Conservation (phyloP, 2,113 vertebrate species). For the Emydura subglobosa region DNA sequence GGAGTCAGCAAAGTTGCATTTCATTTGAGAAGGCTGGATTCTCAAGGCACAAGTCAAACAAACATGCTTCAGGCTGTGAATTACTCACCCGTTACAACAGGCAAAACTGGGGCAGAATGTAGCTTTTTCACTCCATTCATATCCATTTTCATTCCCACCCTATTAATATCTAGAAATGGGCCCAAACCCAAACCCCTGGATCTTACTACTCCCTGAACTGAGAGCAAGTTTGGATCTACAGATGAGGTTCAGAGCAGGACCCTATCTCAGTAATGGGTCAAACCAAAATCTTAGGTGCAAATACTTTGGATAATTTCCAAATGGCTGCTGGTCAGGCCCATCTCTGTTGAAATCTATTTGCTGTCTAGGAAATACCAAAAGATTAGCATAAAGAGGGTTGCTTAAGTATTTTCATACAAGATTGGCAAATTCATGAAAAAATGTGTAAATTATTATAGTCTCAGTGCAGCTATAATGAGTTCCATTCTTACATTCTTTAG, state of each 20-base stretch:
- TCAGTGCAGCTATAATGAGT: constrained; percentile 45
- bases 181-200: neutral
- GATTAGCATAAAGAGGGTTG: constrained; percentile 18
- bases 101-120: neutral
- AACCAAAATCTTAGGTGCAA: neutral
- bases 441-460: constrained; percentile 49
- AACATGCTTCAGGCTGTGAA: neutral
- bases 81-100: neutral
- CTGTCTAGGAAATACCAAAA: constrained; percentile 42
- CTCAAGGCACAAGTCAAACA: neutral
- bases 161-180: neutral
- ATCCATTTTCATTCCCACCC: accelerated
- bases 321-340: constrained; percentile 32
- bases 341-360: constrained; percentile 20
- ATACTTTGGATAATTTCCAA: neutral
- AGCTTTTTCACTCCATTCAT: neutral
- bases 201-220: neutral
- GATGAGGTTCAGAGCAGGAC: neutral
- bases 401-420: constrained; percentile 15
- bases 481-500: constrained; percentile 68
- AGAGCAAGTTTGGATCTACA: neutral
- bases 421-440: constrained; percentile 17
- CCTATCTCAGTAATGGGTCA: neutral
- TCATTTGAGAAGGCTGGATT: neutral
- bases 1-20: constrained; percentile 41